Conservation (phyloP, 2,888 invertebrate species). For the Limnephilus marmoratus region DNA sequence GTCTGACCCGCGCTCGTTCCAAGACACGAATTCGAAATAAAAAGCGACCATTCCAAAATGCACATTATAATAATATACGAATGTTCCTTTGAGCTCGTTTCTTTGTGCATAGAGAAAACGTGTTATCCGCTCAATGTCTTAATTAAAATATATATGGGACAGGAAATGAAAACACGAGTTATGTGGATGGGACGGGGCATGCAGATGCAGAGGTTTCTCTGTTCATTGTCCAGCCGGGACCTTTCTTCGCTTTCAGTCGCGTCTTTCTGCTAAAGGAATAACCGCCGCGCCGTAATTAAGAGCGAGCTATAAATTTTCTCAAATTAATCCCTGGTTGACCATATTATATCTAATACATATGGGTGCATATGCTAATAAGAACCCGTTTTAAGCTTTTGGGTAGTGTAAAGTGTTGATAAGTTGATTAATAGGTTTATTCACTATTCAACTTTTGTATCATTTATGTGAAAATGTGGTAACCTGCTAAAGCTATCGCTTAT, state of each 20-base stretch:
- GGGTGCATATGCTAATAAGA: slow-evolving; percentile 15
- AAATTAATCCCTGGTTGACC: background rate
- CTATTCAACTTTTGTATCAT: background rate
- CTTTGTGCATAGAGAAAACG: slow-evolving; percentile 18
- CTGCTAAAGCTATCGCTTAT: background rate
- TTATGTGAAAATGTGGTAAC: background rate
- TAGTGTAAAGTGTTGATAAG: background rate
- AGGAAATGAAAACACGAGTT: slow-evolving; percentile 60
- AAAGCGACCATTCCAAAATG: background rate
- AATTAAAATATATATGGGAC: slow-evolving; percentile 61
- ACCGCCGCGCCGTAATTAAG: slow-evolving; percentile 27
- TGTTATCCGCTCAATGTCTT: slow-evolving; percentile 52
- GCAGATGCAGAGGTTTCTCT: slow-evolving; percentile 15
- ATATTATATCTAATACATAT: background rate
- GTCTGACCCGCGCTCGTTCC: background rate
- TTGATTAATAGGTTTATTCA: background rate
- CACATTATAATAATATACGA: slow-evolving; percentile 9
- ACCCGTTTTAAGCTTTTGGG: background rate
- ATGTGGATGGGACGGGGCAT: slow-evolving; percentile 13
- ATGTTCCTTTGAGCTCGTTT: slow-evolving; percentile 25
- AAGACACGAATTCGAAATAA: background rate
- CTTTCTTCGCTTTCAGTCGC: slow-evolving; percentile 23
- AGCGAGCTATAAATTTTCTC: slow-evolving; percentile 20
- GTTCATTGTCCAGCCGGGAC: background rate
- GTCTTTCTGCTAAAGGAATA: slow-evolving; percentile 20